A percentile compares a stretch with the other conserved stretches of the same genome.
Conservation (phyloP, 2,888 invertebrate genomes). For the Caenorhabditis panamensis region DNA sequence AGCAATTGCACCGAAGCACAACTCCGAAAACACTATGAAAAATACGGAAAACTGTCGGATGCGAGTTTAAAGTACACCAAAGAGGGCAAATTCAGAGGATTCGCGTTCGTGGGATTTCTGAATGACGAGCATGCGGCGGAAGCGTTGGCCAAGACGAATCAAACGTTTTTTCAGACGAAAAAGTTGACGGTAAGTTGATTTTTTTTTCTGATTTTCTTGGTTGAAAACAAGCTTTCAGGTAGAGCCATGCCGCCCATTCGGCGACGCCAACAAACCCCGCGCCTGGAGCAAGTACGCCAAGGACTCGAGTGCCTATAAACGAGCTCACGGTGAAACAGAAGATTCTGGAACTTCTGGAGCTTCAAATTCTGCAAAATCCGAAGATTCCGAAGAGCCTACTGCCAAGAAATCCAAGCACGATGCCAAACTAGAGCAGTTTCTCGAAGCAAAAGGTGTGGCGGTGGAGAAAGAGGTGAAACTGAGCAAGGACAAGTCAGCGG, state of each 20-base stretch:
- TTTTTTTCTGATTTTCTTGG: neutral
- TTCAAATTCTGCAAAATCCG: slow-evolving; percentile 16
- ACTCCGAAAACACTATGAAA: slow-evolving; percentile 68
- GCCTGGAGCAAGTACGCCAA: slow-evolving; percentile 94
- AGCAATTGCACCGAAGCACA: slow-evolving; percentile 71
- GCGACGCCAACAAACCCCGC: slow-evolving; percentile 86
- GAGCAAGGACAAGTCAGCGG: slow-evolving; percentile 78
- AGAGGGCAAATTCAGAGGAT: slow-evolving; percentile 90
- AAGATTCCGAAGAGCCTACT: slow-evolving; percentile 34
- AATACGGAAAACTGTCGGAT: slow-evolving; percentile 87
- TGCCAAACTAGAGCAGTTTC: slow-evolving; percentile 91
- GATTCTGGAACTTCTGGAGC: no score
- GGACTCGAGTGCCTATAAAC: slow-evolving; percentile 83
- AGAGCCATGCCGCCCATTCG: slow-evolving; percentile 84
- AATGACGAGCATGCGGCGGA: slow-evolving; percentile 88
- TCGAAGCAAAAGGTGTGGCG: slow-evolving; percentile 88
- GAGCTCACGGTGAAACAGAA: slow-evolving; percentile 58
- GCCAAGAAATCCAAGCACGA: slow-evolving; percentile 82
- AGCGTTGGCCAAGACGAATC: slow-evolving; percentile 89
- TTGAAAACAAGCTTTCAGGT: slow-evolving; percentile 84
- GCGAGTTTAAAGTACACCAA: slow-evolving; percentile 93
- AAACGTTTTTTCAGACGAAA: slow-evolving; percentile 89
- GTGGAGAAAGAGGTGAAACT: slow-evolving; percentile 56
- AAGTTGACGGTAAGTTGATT: slow-evolving; percentile 85
- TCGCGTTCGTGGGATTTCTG: slow-evolving; percentile 94